Conservation (phyloP, 2,888 invertebrate species). For the Cheilosia pagana region DNA sequence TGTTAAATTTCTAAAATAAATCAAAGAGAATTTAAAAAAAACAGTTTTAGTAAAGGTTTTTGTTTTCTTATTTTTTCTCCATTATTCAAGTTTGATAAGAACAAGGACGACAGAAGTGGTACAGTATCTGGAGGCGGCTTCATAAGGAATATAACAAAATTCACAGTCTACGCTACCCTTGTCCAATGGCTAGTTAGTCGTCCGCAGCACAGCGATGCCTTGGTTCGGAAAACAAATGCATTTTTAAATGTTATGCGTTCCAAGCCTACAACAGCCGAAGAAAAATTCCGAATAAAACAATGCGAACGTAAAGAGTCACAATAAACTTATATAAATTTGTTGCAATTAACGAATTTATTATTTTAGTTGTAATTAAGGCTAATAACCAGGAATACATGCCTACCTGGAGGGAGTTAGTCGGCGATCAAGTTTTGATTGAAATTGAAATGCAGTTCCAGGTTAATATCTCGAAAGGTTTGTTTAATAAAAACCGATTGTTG, state of each 20-base stretch:
- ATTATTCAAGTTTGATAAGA: conserved; percentile 18
- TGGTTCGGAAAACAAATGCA: conserved; percentile 78
- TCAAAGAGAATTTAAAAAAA: too few relatives aligned
- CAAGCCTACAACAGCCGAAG: conserved; percentile 77
- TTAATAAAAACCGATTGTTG: neutral
- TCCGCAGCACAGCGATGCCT: conserved; percentile 77
- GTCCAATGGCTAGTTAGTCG: conserved; percentile 82
- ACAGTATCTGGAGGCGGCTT: conserved; percentile 70
- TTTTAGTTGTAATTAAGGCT: conserved; percentile 80
- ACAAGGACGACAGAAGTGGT: conserved; percentile 5
- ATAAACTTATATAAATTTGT: neutral
- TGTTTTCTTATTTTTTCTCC: neutral
- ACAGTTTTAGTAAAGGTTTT: too few relatives aligned
- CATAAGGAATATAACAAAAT: conserved; percentile 80
- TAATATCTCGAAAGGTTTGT: conserved; percentile 84
- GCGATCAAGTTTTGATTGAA: conserved; percentile 88
- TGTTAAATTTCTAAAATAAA: neutral
- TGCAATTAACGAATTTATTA: neutral
- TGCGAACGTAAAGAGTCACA: conserved; percentile 80
- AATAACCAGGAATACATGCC: conserved; percentile 79
- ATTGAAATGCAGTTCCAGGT: conserved; percentile 87
- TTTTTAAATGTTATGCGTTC: conserved; percentile 77
- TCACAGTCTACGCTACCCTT: conserved; percentile 81
- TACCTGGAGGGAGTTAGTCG: conserved; percentile 90
- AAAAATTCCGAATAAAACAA: conserved; percentile 78